These are phyloP conservation scores for Otus sunia DNA, from an alignment of 2,113 vertebrate species.

Conservation along the genomic window DNA sequence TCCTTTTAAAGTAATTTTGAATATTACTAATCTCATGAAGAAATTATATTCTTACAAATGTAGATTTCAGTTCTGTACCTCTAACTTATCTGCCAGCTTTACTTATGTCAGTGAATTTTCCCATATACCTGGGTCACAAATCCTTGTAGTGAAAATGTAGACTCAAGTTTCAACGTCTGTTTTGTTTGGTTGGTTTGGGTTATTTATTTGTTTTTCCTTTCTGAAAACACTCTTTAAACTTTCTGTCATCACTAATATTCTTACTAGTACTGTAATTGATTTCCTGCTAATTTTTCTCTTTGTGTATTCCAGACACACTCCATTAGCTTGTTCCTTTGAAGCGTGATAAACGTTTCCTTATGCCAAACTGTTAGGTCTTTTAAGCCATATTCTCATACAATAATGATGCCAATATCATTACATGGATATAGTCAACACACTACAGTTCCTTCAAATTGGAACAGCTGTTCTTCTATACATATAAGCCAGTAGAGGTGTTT, in stretches of 20 bases:
- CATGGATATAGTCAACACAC: not conserved
- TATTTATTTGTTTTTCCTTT: not conserved
- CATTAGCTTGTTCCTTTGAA: not conserved
- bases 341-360: not conserved
- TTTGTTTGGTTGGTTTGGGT: not conserved
- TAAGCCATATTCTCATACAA: not conserved
- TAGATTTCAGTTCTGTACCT: not conserved
- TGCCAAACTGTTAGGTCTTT: not conserved
- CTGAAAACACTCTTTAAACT: not conserved
- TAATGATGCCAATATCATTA: slow-evolving; percentile 5
- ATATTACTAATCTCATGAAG: not conserved
- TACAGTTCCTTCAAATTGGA: not conserved
- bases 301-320: not conserved
- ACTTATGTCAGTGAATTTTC: not conserved
- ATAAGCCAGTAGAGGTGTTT: not conserved
- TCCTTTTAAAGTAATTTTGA: not conserved
- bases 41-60: not conserved
- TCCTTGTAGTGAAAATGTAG: not conserved
- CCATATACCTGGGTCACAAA: not conserved
- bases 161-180: not conserved
- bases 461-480: not conserved
- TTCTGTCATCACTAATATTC: not conserved
- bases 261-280: not conserved
- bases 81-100: not conserved
- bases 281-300: not conserved